Evolutionary conservation across 2,797 vertebrate species (phyloP).

Genomic region (Acanthurus tractus): DNA sequence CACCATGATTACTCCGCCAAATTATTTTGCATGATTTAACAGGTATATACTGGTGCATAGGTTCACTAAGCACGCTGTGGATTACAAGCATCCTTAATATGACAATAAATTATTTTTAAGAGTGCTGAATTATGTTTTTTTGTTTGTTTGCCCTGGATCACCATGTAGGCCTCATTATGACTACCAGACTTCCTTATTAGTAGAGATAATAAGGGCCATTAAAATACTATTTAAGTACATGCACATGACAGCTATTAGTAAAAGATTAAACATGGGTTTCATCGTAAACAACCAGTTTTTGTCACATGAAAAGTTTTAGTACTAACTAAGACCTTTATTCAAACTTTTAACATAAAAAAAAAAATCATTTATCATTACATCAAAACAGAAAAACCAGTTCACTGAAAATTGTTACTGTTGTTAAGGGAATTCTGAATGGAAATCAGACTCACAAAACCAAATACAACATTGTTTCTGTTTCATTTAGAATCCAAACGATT

Average conservation of each 20-base stretch:
- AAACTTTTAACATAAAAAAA: not conserved
- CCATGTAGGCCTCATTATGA: conserved; percentile 40
- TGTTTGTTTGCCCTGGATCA: conserved; percentile 46
- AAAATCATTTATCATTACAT: no score
- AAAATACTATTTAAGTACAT: conserved; percentile 37
- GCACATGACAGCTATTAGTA: conserved; percentile 47
- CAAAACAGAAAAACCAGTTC: not conserved
- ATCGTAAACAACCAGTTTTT: not conserved
- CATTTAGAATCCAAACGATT: not conserved
- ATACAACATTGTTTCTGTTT: not conserved
- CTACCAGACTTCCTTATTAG: conserved; percentile 42
- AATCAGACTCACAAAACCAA: not conserved
- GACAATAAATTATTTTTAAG: conserved; percentile 55
- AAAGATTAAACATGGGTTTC: conserved; percentile 20
- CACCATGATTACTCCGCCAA: conserved; percentile 24
- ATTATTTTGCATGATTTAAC: conserved; percentile 35
- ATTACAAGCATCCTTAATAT: conserved; percentile 50
- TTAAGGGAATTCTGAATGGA: not conserved
- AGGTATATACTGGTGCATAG: conserved; percentile 9
- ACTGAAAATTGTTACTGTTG: not conserved
- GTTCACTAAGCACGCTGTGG: conserved; percentile 19
- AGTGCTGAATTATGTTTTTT: conserved; percentile 46
- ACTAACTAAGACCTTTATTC: no score
- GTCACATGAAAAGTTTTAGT: not conserved
- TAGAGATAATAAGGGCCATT: conserved; percentile 41